phyloP scores from a whole-genome alignment of 2,113 vertebrate genomes.

The Lynx canadensis region DNA sequence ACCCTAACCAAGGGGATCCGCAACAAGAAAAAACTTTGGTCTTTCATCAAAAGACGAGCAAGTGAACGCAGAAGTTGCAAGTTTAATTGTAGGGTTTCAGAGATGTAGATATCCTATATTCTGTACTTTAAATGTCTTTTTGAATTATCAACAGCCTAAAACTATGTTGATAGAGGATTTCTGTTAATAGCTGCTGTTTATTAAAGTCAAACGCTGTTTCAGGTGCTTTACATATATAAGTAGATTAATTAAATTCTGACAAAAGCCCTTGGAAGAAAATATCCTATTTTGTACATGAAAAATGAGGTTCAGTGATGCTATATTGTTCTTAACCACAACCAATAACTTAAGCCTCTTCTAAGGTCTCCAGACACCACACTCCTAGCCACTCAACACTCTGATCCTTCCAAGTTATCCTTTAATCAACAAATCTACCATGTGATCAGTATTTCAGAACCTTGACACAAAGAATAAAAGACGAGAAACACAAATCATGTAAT shows the following conservation, averaged over 20 bases:
- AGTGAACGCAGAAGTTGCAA: neutral
- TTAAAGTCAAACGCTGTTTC: neutral
- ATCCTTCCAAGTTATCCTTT: neutral
- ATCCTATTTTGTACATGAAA: neutral
- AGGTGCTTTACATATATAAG: neutral
- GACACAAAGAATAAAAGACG: neutral
- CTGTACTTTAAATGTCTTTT: neutral
- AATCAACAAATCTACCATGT: neutral
- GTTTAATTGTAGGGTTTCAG: neutral
- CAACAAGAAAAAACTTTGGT: neutral
- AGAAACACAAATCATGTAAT: neutral
- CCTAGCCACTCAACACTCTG: neutral
- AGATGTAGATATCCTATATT: neutral
- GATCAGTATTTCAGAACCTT: neutral
- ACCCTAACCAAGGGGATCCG: neutral
- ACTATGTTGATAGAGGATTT: neutral
- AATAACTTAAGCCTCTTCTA: neutral
- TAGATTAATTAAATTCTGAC: neutral
- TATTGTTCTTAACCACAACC: neutral
- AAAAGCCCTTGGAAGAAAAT: neutral
- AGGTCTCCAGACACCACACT: neutral
- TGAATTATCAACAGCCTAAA: neutral
- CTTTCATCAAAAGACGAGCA: neutral
- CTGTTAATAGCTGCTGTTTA: neutral
- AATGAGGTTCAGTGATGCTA: neutral